Conservation (phyloP, 92 coral and sea anemone genomes). For the Zoanthus solanderi region DNA sequence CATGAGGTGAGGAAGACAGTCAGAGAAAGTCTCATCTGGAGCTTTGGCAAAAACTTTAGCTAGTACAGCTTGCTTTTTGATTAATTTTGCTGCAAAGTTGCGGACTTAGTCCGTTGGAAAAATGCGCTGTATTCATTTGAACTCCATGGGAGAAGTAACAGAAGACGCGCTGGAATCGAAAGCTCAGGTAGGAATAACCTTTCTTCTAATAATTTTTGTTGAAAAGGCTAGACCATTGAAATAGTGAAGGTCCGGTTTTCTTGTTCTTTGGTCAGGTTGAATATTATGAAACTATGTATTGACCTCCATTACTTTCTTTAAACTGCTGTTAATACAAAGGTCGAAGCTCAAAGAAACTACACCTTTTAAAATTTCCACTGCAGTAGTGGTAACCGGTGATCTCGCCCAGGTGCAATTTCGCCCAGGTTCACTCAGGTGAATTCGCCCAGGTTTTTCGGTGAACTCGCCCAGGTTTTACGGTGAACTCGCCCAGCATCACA, state of each 20-base stretch:
- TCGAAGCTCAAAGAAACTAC: background rate
- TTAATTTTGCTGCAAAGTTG: conserved; percentile 13
- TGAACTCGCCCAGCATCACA: too few species aligned
- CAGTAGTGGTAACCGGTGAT: too few species aligned
- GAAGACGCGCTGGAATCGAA: conserved; percentile 62
- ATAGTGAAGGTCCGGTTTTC: too few species aligned
- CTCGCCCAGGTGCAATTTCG: too few species aligned
- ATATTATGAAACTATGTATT: too few species aligned
- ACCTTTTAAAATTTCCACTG: too few species aligned
- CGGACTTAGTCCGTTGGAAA: conserved; percentile 56
- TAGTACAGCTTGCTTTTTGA: background rate
- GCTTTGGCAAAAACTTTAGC: background rate
- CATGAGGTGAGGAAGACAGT: background rate
- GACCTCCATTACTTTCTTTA: too few species aligned
- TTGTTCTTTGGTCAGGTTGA: too few species aligned
- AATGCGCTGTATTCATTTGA: conserved; percentile 94
- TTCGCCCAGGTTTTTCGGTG: too few species aligned
- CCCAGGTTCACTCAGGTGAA: too few species aligned
- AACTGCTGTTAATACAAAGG: background rate
- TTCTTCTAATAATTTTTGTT: background rate
- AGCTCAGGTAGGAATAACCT: conserved; percentile 71
- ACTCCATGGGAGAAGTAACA: conserved; percentile 73
- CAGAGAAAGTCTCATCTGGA: background rate
- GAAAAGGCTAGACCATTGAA: too few species aligned
- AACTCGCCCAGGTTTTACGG: too few species aligned